These are phyloP conservation scores for Syndactyla subalaris DNA, from an alignment of 2,797 vertebrate species.

Conservation along the genomic window DNA sequence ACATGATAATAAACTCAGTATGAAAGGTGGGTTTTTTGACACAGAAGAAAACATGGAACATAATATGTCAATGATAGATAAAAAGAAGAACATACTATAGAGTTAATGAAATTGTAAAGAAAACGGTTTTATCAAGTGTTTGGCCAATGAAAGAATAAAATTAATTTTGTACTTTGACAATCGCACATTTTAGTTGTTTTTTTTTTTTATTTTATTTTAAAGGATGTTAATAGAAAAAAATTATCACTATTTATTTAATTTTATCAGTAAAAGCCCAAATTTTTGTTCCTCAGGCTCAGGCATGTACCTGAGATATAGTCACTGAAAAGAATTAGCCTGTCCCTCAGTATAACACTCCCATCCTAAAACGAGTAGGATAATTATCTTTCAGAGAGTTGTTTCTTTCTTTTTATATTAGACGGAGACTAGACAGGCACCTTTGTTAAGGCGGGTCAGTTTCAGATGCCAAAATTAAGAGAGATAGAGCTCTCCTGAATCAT, in stretches of 20 bases:
- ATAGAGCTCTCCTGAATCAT: background rate
- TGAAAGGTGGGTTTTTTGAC: constrained; percentile 33
- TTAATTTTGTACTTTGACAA: background rate
- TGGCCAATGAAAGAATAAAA: background rate
- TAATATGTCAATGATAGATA: background rate
- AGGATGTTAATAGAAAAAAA: background rate
- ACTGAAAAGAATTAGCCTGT: background rate
- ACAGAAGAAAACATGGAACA: background rate
- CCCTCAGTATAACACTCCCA: background rate
- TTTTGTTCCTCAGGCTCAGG: background rate
- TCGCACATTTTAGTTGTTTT: background rate
- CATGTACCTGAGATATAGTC: background rate
- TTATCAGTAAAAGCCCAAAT: background rate
- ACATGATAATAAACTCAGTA: constrained; percentile 14
- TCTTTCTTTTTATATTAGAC: background rate
- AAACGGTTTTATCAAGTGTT: background rate
- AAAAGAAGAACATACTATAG: background rate
- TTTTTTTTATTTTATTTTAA: background rate
- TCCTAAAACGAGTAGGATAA: background rate
- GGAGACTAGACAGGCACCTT: background rate
- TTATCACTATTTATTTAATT: background rate
- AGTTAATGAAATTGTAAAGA: background rate
- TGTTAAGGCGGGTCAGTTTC: background rate
- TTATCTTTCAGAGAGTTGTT: background rate
- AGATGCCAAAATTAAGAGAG: background rate